These are phyloP conservation scores for Thunnus thynnus DNA, from an alignment of 2,113 vertebrate genomes.

Conservation along the genomic window DNA sequence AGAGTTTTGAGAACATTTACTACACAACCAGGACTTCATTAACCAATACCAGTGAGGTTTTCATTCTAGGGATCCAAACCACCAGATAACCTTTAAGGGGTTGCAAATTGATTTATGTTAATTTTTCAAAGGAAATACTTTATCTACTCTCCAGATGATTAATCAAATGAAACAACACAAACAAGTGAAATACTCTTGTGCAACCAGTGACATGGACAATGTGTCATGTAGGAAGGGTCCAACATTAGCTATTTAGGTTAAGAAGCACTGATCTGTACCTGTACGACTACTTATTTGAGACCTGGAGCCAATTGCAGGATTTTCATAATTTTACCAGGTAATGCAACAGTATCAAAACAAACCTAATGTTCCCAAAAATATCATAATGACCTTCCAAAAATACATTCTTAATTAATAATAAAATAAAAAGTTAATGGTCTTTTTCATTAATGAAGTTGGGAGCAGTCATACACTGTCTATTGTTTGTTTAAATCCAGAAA, in stretches of 20 bases:
- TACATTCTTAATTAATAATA: not conserved
- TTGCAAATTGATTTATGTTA: not conserved
- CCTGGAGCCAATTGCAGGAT: not conserved
- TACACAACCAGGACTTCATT: slow-evolving; percentile 5
- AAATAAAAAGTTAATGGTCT: no score
- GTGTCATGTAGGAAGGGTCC: no score
- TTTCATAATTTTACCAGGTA: not conserved
- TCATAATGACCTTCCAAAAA: not conserved
- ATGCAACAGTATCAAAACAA: not conserved
- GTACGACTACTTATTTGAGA: not conserved
- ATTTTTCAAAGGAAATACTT: no score
- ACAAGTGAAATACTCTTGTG: no score
- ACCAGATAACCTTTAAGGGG: not conserved
- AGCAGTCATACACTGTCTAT: no score
- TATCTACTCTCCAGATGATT: no score
- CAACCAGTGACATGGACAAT: no score
- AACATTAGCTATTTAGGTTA: no score
- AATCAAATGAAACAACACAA: no score
- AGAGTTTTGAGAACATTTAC: slow-evolving; percentile 10
- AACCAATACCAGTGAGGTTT: not conserved
- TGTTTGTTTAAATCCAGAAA: no score
- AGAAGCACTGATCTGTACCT: no score
- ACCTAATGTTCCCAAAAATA: not conserved
- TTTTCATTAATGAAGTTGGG: no score
- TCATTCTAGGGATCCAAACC: not conserved